Percentiles rank a stretch among this genome's conserved stretches.
Evolutionary conservation across 2,888 invertebrate species (phyloP).

Genomic region (Hemaris fuciformis): DNA sequence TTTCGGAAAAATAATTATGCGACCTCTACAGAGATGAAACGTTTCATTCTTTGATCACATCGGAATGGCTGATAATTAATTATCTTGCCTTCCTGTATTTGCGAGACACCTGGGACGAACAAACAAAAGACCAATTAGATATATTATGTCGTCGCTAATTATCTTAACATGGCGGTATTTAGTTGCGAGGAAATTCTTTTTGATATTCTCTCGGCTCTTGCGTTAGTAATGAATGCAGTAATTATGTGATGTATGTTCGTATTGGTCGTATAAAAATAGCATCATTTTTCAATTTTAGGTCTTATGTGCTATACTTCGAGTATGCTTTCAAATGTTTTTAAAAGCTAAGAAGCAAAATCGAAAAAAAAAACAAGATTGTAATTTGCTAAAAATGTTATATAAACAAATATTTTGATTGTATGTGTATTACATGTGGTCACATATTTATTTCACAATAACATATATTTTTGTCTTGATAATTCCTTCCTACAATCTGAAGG

Average conservation of each 20-base stretch:
- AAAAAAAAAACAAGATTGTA: no score
- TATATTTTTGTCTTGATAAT: no score
- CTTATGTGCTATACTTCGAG: no score
- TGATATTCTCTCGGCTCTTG: not conserved
- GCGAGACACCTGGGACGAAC: conserved; percentile 6
- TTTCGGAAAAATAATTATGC: not conserved
- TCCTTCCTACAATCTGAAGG: no score
- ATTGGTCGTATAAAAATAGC: no score
- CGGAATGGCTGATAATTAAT: not conserved
- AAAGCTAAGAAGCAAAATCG: no score
- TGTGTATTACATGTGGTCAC: no score
- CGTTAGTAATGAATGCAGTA: not conserved
- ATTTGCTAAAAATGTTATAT: no score
- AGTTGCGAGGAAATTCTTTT: not conserved
- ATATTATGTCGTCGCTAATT: not conserved
- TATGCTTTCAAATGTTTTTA: no score
- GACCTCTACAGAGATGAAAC: not conserved
- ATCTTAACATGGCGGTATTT: not conserved
- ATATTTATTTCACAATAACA: no score
- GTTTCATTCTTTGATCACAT: not conserved
- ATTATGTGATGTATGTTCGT: not conserved
- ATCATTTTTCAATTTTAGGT: no score
- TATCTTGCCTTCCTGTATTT: not conserved
- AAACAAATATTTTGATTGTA: no score
- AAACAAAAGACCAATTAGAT: conserved; percentile 6